Evolutionary conservation across 1,140 invertebrate species (phyloP).

Genomic region (Drosophila sproati): DNA sequence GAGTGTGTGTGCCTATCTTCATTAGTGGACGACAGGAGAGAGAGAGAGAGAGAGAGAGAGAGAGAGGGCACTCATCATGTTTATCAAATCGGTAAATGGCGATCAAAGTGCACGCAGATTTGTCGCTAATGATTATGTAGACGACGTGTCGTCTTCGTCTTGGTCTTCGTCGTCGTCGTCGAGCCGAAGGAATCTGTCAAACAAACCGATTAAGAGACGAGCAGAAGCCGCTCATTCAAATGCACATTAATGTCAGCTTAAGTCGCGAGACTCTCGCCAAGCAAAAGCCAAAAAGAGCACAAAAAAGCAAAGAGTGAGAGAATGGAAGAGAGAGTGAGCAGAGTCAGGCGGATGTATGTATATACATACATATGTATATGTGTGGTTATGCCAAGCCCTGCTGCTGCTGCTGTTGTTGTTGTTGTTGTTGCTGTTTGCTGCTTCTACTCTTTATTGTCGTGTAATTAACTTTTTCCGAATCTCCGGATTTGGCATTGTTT

Average conservation of each 20-base stretch:
- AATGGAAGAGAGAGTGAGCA: background rate
- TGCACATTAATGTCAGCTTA: slow-evolving; percentile 78
- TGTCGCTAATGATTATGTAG: slow-evolving; percentile 60
- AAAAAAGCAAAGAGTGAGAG: background rate
- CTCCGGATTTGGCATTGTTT: slow-evolving; percentile 81
- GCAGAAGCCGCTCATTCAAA: slow-evolving; percentile 77
- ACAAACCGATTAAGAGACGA: slow-evolving; percentile 55
- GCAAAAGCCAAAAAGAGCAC: slow-evolving; percentile 20
- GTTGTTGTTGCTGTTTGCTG: slow-evolving; percentile 13
- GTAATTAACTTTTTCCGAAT: slow-evolving; percentile 83
- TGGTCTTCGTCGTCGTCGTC: background rate
- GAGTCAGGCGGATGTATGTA: slow-evolving; percentile 5
- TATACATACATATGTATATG: background rate
- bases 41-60: background rate
- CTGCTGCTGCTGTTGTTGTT: slow-evolving; percentile 5
- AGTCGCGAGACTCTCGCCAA: slow-evolving; percentile 33
- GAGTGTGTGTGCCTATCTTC: slow-evolving; percentile 44
- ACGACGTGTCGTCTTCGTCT: slow-evolving; percentile 46
- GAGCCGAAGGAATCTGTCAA: slow-evolving; percentile 53
- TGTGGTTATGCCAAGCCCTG: background rate
- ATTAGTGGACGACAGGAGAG: slow-evolving; percentile 16
- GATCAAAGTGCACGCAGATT: slow-evolving; percentile 39
- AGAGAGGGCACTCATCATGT: slow-evolving; percentile 6
- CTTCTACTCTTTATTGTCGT: slow-evolving; percentile 78
- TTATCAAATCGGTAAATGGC: slow-evolving; percentile 28